These are phyloP conservation scores for Dolichallabes microphthalmus DNA, from an alignment of 2,113 vertebrate species.

Conservation along the genomic window DNA sequence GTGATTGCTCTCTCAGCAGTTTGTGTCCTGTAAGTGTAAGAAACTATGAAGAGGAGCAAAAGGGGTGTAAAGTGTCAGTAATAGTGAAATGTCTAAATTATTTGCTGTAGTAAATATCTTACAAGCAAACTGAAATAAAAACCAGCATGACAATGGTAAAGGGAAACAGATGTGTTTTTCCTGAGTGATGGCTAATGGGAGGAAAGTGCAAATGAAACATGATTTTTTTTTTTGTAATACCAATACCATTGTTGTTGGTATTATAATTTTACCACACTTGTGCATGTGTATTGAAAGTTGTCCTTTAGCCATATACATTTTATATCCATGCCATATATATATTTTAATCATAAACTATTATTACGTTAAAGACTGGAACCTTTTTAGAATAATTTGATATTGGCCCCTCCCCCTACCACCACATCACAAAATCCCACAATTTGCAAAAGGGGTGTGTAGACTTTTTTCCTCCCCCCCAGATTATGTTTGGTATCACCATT, in stretches of 20 bases:
- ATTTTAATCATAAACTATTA: neutral
- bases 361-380: neutral
- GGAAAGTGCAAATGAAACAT: neutral
- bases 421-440: neutral
- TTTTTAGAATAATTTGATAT: neutral
- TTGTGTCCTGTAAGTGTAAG: conserved; percentile 49
- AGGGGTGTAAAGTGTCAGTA: neutral
- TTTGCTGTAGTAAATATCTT: neutral
- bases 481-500: neutral
- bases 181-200: neutral
- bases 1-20: conserved; percentile 66
- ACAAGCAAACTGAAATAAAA: neutral
- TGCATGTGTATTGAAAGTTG: neutral
- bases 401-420: neutral
- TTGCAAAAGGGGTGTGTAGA: neutral
- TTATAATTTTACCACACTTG: neutral
- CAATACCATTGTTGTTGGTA: neutral
- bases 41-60: neutral
- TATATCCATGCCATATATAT: neutral
- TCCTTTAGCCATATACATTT: too few species aligned
- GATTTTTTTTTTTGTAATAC: too few species aligned
- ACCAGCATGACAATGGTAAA: neutral
- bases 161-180: neutral
- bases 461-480: neutral
- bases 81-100: neutral